Evolutionary conservation across 1,140 invertebrate species (phyloP).

Genomic region (Aphaenogaster floridana): DNA sequence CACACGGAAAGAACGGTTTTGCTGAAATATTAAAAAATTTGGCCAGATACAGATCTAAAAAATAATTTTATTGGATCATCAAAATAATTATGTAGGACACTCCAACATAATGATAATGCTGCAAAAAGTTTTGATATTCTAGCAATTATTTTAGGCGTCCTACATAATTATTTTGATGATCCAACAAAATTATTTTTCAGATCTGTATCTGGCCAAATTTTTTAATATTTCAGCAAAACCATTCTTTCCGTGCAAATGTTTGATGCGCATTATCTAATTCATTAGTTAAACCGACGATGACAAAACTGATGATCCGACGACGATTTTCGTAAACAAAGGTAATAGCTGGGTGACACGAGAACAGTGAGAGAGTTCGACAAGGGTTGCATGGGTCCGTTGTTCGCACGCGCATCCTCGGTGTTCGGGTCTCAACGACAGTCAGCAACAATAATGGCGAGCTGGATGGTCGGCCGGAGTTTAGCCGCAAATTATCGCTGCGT

Average conservation of each 20-base stretch:
- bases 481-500: slow-evolving; percentile 81
- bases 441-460: slow-evolving; percentile 67
- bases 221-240: too few relatives aligned
- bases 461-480: slow-evolving; percentile 71
- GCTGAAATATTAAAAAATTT: too few relatives aligned
- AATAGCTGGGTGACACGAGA: slow-evolving; percentile 32
- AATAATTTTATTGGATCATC: too few relatives aligned
- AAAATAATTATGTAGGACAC: too few relatives aligned
- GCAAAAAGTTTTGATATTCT: too few relatives aligned
- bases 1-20: too few relatives aligned
- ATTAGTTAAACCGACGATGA: slow-evolving; percentile 50
- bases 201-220: too few relatives aligned
- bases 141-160: too few relatives aligned
- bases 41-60: too few relatives aligned
- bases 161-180: too few relatives aligned
- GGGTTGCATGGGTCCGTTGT: slow-evolving; percentile 1
- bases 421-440: slow-evolving; percentile 50
- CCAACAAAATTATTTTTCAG: too few relatives aligned
- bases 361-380: slow-evolving; percentile 12
- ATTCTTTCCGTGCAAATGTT: background rate
- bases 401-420: slow-evolving; percentile 28
- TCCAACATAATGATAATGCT: too few relatives aligned
- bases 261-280: slow-evolving; percentile 57
- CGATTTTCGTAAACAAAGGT: slow-evolving; percentile 64
- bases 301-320: slow-evolving; percentile 65